phyloP scores from a whole-genome alignment of 2,888 invertebrate species.

The Psylliodes chrysocephalus region DNA sequence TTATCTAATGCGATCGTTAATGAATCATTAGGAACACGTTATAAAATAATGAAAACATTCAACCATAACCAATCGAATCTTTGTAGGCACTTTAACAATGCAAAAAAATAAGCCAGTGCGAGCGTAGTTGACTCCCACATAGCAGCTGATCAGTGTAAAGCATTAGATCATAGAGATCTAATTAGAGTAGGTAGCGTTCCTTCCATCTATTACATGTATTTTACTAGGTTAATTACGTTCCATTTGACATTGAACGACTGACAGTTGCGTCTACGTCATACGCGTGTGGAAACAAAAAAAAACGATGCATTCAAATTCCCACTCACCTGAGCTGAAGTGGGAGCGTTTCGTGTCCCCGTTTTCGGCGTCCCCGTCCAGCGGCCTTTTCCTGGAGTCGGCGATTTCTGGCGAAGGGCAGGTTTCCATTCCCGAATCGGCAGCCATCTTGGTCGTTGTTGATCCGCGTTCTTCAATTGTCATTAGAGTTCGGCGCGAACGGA shows the following conservation, averaged over 20 bases:
- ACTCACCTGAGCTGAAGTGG: conserved; percentile 89
- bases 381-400: conserved; percentile 89
- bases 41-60: background rate
- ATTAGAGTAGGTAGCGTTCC: conserved; percentile 25
- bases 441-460: conserved; percentile 72
- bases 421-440: conserved; percentile 93
- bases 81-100: background rate
- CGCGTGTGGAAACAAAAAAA: conserved; percentile 18
- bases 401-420: conserved; percentile 94
- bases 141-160: conserved; percentile 2
- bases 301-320: conserved; percentile 9
- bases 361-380: conserved; percentile 87
- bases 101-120: background rate
- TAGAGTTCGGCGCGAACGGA: conserved; percentile 47
- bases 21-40: no score
- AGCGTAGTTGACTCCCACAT: background rate
- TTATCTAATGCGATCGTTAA: conserved; percentile 9
- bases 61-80: background rate
- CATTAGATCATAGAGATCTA: conserved; percentile 10
- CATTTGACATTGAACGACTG: conserved; percentile 33
- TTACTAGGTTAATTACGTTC: conserved; percentile 34
- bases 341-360: conserved; percentile 90
- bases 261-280: conserved; percentile 29
- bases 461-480: conserved; percentile 57
- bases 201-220: conserved; percentile 4